phyloP scores from a whole-genome alignment of 2,888 invertebrate genomes.

The Chloromyia formosa region DNA sequence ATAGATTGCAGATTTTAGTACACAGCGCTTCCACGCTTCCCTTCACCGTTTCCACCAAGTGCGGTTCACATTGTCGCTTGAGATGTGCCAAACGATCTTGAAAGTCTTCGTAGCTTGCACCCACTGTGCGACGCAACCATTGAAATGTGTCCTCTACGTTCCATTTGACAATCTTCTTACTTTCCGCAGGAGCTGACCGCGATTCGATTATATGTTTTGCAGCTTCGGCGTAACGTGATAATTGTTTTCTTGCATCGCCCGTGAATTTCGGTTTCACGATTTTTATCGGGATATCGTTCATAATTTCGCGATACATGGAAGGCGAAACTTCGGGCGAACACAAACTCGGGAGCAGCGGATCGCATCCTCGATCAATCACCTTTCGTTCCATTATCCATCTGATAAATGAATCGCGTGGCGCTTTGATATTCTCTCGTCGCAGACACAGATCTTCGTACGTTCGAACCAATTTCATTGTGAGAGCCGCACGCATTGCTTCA shows the following conservation, averaged over 20 bases:
- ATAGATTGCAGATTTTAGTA: slow-evolving; percentile 89
- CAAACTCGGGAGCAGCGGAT: slow-evolving; percentile 90
- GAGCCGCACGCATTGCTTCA: slow-evolving; percentile 84
- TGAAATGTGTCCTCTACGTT: slow-evolving; percentile 97
- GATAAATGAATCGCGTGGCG: slow-evolving; percentile 95
- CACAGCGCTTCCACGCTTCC: slow-evolving; percentile 95
- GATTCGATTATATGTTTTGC: slow-evolving; percentile 97
- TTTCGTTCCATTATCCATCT: slow-evolving; percentile 96
- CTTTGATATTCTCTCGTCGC: slow-evolving; percentile 91
- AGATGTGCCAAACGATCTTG: slow-evolving; percentile 82
- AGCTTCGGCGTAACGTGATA: slow-evolving; percentile 93
- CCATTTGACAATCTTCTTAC: slow-evolving; percentile 97
- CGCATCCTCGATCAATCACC: slow-evolving; percentile 87
- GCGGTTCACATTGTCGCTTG: slow-evolving; percentile 95
- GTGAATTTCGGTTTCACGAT: slow-evolving; percentile 95
- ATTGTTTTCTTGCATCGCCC: slow-evolving; percentile 93
- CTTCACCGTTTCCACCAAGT: slow-evolving; percentile 93
- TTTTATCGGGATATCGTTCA: slow-evolving; percentile 98
- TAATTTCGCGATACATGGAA: slow-evolving; percentile 96
- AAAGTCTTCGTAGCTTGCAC: slow-evolving; percentile 94
- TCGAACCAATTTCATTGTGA: slow-evolving; percentile 84
- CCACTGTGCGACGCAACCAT: slow-evolving; percentile 91
- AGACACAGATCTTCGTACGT: slow-evolving; percentile 95
- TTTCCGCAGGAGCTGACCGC: slow-evolving; percentile 89
- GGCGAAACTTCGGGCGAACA: slow-evolving; percentile 92